Conservation (phyloP, 2,113 vertebrate species). For the Sorex fumeus region DNA sequence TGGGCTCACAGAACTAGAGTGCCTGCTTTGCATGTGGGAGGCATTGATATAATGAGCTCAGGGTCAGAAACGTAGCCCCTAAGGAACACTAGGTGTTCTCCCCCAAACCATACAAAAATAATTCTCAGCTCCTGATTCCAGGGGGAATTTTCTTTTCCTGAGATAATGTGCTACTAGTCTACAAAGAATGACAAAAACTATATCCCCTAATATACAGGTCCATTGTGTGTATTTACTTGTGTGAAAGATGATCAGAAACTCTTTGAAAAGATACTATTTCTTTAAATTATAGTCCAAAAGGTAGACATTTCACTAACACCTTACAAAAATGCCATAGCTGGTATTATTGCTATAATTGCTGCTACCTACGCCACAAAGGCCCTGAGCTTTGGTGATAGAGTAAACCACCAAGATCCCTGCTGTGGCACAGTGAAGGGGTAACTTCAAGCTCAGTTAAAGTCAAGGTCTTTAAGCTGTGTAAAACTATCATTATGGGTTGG, state of each 20-base stretch:
- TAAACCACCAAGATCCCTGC: neutral
- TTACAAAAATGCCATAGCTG: neutral
- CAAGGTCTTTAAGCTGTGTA: neutral
- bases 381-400: neutral
- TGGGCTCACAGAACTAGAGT: too few species aligned
- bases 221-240: neutral
- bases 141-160: neutral
- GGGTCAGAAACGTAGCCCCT: too few species aligned
- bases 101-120: too few species aligned
- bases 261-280: neutral
- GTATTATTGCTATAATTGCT: neutral
- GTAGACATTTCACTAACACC: neutral
- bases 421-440: neutral
- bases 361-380: constrained; percentile 7
- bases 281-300: neutral
- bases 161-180: constrained; percentile 10
- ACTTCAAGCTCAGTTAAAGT: neutral
- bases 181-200: neutral
- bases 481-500: neutral
- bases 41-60: too few species aligned
- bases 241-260: neutral
- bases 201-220: neutral
- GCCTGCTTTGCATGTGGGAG: too few species aligned
- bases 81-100: too few species aligned
- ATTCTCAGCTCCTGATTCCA: neutral